These are phyloP conservation scores for Pentamera pediparva DNA, from an alignment of 53 echinoderm and acorn worm genomes.

Conservation along the genomic window DNA sequence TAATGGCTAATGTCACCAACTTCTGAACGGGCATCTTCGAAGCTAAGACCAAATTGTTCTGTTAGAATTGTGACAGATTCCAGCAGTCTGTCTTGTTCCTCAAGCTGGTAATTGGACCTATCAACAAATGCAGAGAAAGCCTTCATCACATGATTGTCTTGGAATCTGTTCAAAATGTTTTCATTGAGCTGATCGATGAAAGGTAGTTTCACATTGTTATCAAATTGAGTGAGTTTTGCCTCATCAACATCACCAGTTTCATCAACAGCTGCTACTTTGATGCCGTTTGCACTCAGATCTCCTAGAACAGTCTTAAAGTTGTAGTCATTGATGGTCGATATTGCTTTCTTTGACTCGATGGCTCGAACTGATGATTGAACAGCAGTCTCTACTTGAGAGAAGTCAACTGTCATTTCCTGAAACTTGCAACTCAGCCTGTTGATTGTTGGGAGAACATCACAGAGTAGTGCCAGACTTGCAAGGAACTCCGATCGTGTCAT, in stretches of 20 bases:
- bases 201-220: background rate
- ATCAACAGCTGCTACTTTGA: background rate
- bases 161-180: background rate
- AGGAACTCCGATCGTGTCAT: slow-evolving; percentile 36
- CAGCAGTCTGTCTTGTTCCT: background rate
- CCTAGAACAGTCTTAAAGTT: slow-evolving; percentile 4
- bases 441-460: slow-evolving; percentile 37
- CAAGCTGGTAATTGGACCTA: background rate
- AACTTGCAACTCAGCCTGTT: slow-evolving; percentile 26
- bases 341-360: background rate
- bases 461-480: slow-evolving; percentile 35
- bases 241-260: background rate
- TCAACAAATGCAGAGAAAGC: slow-evolving; percentile 8
- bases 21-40: slow-evolving; percentile 6
- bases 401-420: background rate
- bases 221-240: slow-evolving; percentile 14
- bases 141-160: slow-evolving; percentile 14
- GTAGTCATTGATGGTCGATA: background rate
- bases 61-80: slow-evolving; percentile 13
- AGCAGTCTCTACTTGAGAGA: background rate
- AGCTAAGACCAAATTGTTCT: slow-evolving; percentile 30
- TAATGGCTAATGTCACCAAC: slow-evolving; percentile 20
- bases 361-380: background rate
- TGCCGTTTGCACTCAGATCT: background rate
- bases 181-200: background rate